phyloP scores from a whole-genome alignment of 30 jellyfish, hydroid and myxozoan species.

The Sanderia malayensis region DNA sequence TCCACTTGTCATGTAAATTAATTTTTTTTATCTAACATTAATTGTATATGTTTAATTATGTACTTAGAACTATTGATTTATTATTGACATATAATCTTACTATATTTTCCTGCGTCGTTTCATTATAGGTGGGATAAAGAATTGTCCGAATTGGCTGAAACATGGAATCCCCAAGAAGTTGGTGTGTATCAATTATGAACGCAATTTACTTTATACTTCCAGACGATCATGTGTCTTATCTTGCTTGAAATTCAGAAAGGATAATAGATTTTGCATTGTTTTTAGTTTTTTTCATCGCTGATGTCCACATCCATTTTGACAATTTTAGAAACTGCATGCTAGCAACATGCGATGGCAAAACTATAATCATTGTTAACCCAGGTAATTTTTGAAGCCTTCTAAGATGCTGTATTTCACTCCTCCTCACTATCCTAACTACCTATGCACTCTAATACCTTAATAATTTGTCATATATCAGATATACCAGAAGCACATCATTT shows the following conservation, averaged over 20 bases:
- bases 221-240: no score
- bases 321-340: slow-evolving; percentile 72
- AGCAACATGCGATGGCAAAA: slow-evolving; percentile 79
- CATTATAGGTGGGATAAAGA: slow-evolving; percentile 83
- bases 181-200: slow-evolving; percentile 19
- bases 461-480: slow-evolving; percentile 37
- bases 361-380: slow-evolving; percentile 80
- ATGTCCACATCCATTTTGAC: slow-evolving; percentile 69
- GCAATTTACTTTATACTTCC: no score
- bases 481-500: slow-evolving; percentile 88
- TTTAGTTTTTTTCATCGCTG: slow-evolving; percentile 75
- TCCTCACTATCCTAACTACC: no score
- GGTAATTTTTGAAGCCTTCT: no score
- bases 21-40: no score
- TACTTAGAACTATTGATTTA: no score
- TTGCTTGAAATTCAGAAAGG: no score
- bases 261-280: neutral
- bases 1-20: slow-evolving; percentile 79
- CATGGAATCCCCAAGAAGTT: slow-evolving; percentile 53
- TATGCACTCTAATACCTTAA: no score
- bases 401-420: no score
- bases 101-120: no score
- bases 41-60: no score
- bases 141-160: slow-evolving; percentile 43
- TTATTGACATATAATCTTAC: no score